phyloP scores from a whole-genome alignment of 2,888 invertebrate species.

The Seladonia tumulorum region DNA sequence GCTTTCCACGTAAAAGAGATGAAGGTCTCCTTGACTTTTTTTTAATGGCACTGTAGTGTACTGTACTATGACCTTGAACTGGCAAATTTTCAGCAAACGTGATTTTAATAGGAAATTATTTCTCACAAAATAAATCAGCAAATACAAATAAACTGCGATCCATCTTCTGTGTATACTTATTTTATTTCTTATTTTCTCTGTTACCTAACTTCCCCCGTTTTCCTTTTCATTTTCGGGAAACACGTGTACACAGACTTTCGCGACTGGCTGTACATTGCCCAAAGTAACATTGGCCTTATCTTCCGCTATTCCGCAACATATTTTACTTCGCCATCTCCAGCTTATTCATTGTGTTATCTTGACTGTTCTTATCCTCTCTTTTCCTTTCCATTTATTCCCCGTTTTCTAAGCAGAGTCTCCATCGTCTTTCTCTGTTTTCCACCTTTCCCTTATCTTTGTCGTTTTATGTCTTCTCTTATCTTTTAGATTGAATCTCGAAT shows the following conservation, averaged over 20 bases:
- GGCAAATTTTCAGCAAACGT: too few species aligned
- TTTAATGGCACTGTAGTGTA: too few species aligned
- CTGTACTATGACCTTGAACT: too few species aligned
- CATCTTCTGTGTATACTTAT: neutral
- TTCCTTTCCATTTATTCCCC: neutral
- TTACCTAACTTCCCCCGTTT: neutral
- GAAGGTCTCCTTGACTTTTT: too few species aligned
- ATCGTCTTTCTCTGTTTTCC: neutral
- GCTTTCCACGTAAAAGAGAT: too few species aligned
- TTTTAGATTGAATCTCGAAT: neutral
- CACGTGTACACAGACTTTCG: neutral
- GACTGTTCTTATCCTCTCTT: neutral
- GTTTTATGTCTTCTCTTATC: neutral
- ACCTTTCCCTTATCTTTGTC: neutral
- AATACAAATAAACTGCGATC: too few species aligned
- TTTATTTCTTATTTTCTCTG: neutral
- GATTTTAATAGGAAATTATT: too few species aligned
- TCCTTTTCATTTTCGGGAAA: neutral
- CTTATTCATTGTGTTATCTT: neutral
- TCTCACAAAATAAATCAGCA: too few species aligned
- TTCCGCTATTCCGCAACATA: constrained; percentile 4
- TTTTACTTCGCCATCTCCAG: neutral
- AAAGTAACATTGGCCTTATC: neutral
- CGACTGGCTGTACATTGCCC: neutral
- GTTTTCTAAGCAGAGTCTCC: neutral